A percentile compares a stretch with the other conserved stretches of the same genome.
Evolutionary conservation across 2,113 vertebrate genomes (phyloP).

Genomic region (Albula goreensis): DNA sequence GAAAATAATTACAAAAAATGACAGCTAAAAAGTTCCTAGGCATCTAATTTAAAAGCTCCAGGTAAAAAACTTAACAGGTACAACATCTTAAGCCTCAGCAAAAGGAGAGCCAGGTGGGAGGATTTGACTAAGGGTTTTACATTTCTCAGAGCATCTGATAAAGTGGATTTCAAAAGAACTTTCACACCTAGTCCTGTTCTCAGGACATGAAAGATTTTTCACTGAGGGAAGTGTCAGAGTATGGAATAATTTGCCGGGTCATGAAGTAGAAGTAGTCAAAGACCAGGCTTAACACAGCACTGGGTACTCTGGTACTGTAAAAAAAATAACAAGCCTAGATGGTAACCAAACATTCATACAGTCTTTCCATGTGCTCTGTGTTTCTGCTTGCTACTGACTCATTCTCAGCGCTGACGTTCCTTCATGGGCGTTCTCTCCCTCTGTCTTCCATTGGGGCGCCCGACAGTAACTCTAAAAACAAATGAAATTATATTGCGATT

Average conservation of each 20-base stretch:
- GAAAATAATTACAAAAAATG: background rate
- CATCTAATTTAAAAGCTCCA: background rate
- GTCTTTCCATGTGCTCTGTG: background rate
- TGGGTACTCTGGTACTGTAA: background rate
- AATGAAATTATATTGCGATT: background rate
- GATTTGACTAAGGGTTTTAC: background rate
- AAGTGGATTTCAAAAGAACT: background rate
- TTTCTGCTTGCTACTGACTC: background rate
- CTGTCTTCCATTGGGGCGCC: conserved; percentile 1
- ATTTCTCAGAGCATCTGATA: background rate
- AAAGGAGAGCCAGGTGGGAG: background rate
- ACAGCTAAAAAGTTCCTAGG: background rate
- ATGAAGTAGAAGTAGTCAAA: too few relatives aligned
- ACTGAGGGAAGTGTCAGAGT: background rate
- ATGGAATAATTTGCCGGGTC: too few relatives aligned
- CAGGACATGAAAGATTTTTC: background rate
- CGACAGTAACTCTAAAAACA: background rate
- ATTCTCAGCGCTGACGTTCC: background rate
- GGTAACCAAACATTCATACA: background rate
- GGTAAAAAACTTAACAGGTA: background rate
- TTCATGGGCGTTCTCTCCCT: background rate
- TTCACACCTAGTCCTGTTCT: background rate
- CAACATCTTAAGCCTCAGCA: background rate
- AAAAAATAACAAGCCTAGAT: background rate
- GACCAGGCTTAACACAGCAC: too few relatives aligned